Evolutionary conservation across 2,888 invertebrate species (phyloP), one percentile per base, ranked within the genome.

Genomic region (Hymenopus coronatus): DNA sequence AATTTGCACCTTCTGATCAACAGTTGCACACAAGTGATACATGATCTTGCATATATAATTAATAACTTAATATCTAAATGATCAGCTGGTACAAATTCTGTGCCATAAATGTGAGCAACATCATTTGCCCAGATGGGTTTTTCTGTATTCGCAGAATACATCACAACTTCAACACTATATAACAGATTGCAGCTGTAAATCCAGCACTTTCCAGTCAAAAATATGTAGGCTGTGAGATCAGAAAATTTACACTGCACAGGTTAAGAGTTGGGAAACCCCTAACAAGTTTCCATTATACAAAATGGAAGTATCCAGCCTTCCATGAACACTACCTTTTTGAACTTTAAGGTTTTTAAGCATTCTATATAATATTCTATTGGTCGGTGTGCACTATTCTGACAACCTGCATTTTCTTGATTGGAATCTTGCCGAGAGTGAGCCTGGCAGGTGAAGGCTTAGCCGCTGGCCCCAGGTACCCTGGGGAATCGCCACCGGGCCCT

Each of bases 401-500:
- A 70, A 70, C 54, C 54, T 70, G 54, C 54, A 70, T 70, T 70
- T 70, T 70, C 54, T 70, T 70, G 54, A 70, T 70, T 70, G 54
- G 54, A 70, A 70, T 70, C 54, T 70, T 70, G 54, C 54, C 54
- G 54, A 70, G 54, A 70, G 54, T 70, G 54, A 70, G 54, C 54
- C 54, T 70, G 54, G 54, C 54, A 70, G 54, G 54, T 70, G 54
- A 70, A 70, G 54, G 54, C 40, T 89, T 90, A 90, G 89, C 90
- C 90, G 88, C 90, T 90, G 88, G 90, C 90, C 82, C 89, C 90
- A 27, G 90, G 88, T 81, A 90, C 90, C 70, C 90, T 90, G 9
- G 90, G 91, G 85, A 91, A 91, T 40, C 90, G 88, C 91, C 91
- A 91, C 40, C 90, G 89, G 25, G 90, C 91, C 30, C 91, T 87